A percentile compares a stretch with the other conserved stretches of the same genome.
Evolutionary conservation across 2,113 vertebrate species (phyloP).

Genomic region (Coptodon rendalli): DNA sequence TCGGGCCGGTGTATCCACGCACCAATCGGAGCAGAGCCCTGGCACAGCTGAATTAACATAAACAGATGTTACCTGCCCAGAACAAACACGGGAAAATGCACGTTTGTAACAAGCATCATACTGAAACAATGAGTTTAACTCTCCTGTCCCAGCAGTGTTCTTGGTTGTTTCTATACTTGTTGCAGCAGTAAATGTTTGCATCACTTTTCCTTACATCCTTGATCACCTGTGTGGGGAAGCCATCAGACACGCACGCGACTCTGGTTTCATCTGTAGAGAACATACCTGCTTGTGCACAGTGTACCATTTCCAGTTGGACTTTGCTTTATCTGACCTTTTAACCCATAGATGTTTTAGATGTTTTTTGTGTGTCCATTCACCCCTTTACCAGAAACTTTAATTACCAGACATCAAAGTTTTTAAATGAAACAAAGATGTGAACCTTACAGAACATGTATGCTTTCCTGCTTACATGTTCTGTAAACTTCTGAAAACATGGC

Average conservation of each 20-base stretch:
- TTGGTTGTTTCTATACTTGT: background rate
- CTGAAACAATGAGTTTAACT: background rate
- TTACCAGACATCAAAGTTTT: background rate
- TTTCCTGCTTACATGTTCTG: rapidly evolving
- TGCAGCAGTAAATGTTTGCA: background rate
- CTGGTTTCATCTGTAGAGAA: background rate
- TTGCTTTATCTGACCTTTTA: background rate
- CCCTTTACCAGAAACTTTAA: background rate
- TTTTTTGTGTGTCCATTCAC: background rate
- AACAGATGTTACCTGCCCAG: too few relatives aligned
- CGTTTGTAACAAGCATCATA: rapidly evolving
- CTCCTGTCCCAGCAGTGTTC: background rate
- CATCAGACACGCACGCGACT: background rate
- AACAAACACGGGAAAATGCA: too few relatives aligned
- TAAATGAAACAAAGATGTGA: background rate
- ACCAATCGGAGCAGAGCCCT: too few relatives aligned
- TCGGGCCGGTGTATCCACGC: too few relatives aligned
- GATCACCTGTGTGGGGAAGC: background rate
- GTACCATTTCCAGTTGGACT: background rate
- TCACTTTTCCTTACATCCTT: background rate
- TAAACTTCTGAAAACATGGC: background rate
- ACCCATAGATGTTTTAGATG: background rate
- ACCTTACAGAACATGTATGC: background rate
- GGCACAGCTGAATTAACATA: too few relatives aligned
- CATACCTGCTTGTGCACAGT: rapidly evolving